Conservation (phyloP, 2,888 invertebrate species). For the Cephus sareptanus region DNA sequence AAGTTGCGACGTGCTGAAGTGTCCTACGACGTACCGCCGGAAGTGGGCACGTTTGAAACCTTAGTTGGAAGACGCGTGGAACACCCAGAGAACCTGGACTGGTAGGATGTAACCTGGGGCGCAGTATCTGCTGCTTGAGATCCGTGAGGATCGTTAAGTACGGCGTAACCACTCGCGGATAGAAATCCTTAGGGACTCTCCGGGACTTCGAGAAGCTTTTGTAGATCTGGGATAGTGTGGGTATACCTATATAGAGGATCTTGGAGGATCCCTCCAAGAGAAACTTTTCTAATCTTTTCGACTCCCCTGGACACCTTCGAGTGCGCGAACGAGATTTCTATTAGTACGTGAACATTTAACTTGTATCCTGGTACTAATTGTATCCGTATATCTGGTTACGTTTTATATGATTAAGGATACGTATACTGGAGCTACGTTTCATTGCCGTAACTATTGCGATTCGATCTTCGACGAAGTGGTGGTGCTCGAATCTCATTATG, state of each 20-base stretch:
- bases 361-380: neutral
- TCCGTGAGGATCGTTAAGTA: neutral
- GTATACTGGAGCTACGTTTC: neutral
- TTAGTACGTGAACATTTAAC: neutral
- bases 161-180: neutral
- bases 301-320: neutral
- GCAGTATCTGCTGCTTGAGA: neutral
- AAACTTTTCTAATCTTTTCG: neutral
- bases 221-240: neutral
- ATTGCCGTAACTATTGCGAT: neutral
- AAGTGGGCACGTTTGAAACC: neutral
- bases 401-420: neutral
- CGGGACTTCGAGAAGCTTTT: neutral
- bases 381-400: neutral
- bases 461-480: neutral
- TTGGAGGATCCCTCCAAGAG: neutral
- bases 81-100: neutral
- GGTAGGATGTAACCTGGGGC: neutral
- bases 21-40: neutral
- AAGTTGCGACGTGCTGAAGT: slow-evolving; percentile 37
- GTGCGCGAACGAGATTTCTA: neutral
- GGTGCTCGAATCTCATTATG: neutral
- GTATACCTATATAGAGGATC: neutral
- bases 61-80: neutral
- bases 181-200: neutral